These are phyloP conservation scores for Eupithecia exiguata DNA, from an alignment of 2,888 invertebrate species.

Conservation along the genomic window DNA sequence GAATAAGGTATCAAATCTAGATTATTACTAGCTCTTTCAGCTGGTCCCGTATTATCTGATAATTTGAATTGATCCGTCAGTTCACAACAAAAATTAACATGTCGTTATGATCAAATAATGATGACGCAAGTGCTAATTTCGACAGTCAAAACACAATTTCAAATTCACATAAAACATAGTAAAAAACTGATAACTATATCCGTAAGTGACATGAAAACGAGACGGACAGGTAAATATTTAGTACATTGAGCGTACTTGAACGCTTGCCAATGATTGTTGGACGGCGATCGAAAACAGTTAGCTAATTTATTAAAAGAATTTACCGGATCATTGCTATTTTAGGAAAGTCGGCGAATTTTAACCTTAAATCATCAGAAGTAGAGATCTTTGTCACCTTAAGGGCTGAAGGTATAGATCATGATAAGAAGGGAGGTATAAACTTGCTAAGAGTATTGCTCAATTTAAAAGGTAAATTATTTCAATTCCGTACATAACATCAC, in stretches of 20 bases:
- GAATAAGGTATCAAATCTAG: background rate
- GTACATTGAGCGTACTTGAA: slow-evolving; percentile 76
- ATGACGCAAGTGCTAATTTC: background rate
- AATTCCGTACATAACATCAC: too few relatives aligned
- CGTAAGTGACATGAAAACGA: slow-evolving; percentile 51
- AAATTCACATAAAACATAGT: background rate
- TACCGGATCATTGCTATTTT: slow-evolving; percentile 63
- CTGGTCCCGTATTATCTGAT: background rate
- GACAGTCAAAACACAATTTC: background rate
- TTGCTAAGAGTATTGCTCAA: background rate
- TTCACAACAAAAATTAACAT: background rate
- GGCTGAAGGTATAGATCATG: background rate
- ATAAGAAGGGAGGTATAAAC: background rate
- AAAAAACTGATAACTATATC: background rate
- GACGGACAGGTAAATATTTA: slow-evolving; percentile 77
- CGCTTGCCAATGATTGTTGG: slow-evolving; percentile 76
- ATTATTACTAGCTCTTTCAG: background rate
- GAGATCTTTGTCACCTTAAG: background rate
- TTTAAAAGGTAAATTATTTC: too few relatives aligned
- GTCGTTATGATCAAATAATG: background rate
- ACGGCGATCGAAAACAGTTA: slow-evolving; percentile 71
- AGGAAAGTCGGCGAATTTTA: slow-evolving; percentile 43
- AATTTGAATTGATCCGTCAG: background rate
- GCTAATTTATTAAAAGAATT: slow-evolving; percentile 69
- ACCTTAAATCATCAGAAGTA: slow-evolving; percentile 16